Evolutionary conservation across 2,113 vertebrate genomes (phyloP).

Genomic region (Ammospiza caudacuta): DNA sequence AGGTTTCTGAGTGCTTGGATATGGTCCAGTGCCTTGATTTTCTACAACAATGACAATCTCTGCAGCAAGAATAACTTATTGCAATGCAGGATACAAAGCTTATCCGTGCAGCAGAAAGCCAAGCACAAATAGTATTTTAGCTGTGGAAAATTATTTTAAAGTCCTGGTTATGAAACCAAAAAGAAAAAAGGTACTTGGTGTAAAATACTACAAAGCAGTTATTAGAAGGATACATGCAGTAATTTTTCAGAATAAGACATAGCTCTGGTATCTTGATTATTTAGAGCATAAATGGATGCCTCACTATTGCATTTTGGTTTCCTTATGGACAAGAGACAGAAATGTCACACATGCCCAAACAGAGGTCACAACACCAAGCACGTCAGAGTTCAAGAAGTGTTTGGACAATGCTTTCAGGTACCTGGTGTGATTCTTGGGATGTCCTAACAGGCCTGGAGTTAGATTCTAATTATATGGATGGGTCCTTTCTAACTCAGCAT

Average conservation of each 20-base stretch:
- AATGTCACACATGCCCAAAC: neutral
- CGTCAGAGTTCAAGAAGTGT: neutral
- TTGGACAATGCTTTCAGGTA: neutral
- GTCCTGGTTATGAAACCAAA: neutral
- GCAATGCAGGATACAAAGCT: neutral
- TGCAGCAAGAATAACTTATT: conserved; percentile 21
- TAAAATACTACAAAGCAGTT: neutral
- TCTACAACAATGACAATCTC: conserved; percentile 20
- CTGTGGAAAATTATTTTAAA: neutral
- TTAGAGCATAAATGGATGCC: neutral
- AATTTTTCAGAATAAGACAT: neutral
- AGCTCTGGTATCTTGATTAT: neutral
- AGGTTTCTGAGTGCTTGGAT: conserved; percentile 19
- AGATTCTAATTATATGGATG: neutral
- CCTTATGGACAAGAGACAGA: neutral
- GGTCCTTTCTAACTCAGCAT: neutral
- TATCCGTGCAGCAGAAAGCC: neutral
- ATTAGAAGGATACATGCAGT: neutral
- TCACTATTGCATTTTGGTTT: neutral
- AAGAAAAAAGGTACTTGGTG: neutral
- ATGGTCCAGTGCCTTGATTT: conserved; percentile 22
- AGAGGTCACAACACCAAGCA: neutral
- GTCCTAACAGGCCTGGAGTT: neutral
- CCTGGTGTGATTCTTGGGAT: neutral
- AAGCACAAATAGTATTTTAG: neutral